These are phyloP conservation scores for Lycaon pictus DNA, from an alignment of 2,113 vertebrate species.

Conservation along the genomic window DNA sequence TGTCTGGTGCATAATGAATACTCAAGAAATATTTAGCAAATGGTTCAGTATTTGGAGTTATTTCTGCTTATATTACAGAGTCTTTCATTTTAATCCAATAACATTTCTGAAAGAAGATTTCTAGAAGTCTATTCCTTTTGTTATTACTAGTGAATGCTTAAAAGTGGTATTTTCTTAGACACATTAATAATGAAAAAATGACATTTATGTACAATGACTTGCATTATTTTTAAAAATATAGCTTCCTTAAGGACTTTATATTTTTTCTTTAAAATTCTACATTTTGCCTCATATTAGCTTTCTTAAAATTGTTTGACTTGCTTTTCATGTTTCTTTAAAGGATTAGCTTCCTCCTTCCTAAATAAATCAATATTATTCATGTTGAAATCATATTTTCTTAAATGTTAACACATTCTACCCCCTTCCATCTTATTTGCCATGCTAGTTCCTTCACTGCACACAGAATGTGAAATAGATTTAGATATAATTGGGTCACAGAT, in stretches of 20 bases:
- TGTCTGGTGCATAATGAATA: neutral
- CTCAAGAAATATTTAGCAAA: slow-evolving; percentile 11
- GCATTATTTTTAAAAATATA: neutral
- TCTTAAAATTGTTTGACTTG: slow-evolving; percentile 17
- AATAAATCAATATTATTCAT: slow-evolving; percentile 64
- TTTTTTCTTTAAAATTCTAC: neutral
- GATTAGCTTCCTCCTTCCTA: slow-evolving; percentile 54
- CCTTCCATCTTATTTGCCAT: slow-evolving; percentile 54
- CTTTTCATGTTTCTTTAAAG: slow-evolving; percentile 53
- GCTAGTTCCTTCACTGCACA: slow-evolving; percentile 2
- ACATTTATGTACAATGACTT: neutral
- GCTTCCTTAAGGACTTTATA: slow-evolving; percentile 6
- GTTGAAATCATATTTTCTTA: slow-evolving; percentile 65
- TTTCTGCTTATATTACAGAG: slow-evolving; percentile 29
- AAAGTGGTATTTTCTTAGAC: slow-evolving; percentile 27
- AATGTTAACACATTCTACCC: slow-evolving; percentile 64
- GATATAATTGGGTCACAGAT: slow-evolving; percentile 70
- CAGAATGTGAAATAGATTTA: slow-evolving; percentile 68
- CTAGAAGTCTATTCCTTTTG: neutral
- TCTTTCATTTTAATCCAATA: slow-evolving; percentile 23
- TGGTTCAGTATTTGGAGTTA: neutral
- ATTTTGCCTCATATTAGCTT: slow-evolving; percentile 43
- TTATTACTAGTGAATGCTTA: slow-evolving; percentile 26
- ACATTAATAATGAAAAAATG: neutral
- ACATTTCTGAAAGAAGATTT: neutral